phyloP scores from a whole-genome alignment of 2,888 invertebrate genomes.

The Chrysolina haemoptera region DNA sequence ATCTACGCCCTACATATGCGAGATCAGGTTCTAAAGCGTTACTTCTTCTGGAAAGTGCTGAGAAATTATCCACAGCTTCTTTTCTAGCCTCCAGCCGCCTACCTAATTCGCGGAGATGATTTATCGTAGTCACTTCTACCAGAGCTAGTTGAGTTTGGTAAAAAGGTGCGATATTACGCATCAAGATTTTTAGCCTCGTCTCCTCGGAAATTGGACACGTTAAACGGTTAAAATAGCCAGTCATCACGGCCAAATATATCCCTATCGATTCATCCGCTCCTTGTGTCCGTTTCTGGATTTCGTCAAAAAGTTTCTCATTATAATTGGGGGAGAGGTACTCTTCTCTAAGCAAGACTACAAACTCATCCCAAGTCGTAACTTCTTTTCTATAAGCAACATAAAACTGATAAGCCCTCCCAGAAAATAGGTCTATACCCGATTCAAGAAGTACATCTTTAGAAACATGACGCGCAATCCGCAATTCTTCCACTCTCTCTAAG shows the following conservation, averaged over 20 bases:
- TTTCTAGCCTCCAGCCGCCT: constrained; percentile 41
- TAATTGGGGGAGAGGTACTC: not conserved
- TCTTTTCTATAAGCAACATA: not conserved
- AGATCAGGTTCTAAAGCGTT: too few species aligned
- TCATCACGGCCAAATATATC: constrained; percentile 4
- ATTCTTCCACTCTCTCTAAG: not conserved
- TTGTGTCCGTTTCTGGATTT: not conserved
- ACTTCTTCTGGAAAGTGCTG: too few species aligned
- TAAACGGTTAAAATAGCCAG: too few species aligned
- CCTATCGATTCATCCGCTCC: not conserved
- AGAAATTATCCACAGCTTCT: too few species aligned
- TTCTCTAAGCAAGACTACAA: not conserved
- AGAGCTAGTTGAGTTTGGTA: constrained; percentile 44
- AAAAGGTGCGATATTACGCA: constrained; percentile 19
- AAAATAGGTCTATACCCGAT: not conserved
- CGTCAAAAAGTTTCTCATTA: not conserved
- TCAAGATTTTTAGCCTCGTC: not conserved
- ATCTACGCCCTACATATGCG: not conserved
- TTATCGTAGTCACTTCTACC: constrained; percentile 35
- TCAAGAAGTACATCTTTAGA: not conserved
- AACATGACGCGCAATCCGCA: not conserved
- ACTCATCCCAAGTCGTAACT: not conserved
- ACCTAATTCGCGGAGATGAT: constrained; percentile 38
- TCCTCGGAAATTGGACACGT: too few species aligned
- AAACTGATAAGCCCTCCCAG: not conserved